phyloP scores from a whole-genome alignment of 2,113 vertebrate species.

The Dipodomys spectabilis region DNA sequence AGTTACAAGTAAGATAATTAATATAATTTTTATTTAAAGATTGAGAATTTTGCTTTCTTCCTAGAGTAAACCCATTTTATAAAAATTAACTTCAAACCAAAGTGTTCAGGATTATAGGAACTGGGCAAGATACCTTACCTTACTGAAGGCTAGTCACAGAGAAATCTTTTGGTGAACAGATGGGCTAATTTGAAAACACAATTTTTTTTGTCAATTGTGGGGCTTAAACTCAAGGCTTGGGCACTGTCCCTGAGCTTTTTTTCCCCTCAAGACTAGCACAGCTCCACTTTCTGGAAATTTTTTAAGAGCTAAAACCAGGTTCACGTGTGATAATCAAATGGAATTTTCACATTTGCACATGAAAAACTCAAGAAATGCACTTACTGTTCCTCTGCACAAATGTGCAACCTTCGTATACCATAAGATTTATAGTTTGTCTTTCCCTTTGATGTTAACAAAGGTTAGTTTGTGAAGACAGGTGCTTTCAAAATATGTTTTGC shows the following conservation, averaged over 20 bases:
- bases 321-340: constrained; percentile 71
- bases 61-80: constrained; percentile 62
- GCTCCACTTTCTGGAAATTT: constrained; percentile 45
- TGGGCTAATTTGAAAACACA: constrained; percentile 31
- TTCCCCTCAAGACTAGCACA: too few relatives aligned
- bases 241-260: too few relatives aligned
- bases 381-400: constrained; percentile 67
- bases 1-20: too few relatives aligned
- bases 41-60: constrained; percentile 29
- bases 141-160: constrained; percentile 50
- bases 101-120: constrained; percentile 59
- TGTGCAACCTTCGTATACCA: constrained; percentile 45
- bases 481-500: constrained; percentile 46
- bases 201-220: too few relatives aligned
- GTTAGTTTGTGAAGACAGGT: constrained; percentile 25
- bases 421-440: constrained; percentile 48
- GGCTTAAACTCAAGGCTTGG: too few relatives aligned
- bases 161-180: constrained; percentile 59
- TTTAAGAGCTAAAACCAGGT: constrained; percentile 49
- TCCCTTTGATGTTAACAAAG: constrained; percentile 16
- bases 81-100: constrained; percentile 64
- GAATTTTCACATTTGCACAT: constrained; percentile 56
- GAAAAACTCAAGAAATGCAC: constrained; percentile 20
- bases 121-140: constrained; percentile 44
- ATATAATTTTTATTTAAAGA: constrained; percentile 19